These are phyloP conservation scores for Drosophila mimica DNA, from an alignment of 2,888 invertebrate species.

Conservation along the genomic window DNA sequence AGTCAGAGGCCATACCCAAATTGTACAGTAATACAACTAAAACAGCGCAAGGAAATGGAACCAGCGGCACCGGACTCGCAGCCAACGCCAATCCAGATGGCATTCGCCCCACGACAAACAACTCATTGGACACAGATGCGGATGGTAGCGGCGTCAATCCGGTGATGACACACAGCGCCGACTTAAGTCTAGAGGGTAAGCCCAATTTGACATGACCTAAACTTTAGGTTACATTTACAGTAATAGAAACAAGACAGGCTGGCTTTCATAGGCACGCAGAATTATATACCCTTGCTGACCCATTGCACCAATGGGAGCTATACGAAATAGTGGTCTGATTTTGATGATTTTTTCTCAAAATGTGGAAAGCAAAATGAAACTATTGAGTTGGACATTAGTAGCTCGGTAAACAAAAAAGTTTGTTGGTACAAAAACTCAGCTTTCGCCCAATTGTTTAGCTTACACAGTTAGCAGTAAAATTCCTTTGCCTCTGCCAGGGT, in stretches of 20 bases:
- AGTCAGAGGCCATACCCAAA: constrained; percentile 87
- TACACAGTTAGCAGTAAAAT: background rate
- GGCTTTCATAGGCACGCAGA: background rate
- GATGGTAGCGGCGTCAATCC: constrained; percentile 81
- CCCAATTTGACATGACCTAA: constrained; percentile 12
- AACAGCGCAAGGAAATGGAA: constrained; percentile 58
- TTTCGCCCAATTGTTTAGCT: background rate
- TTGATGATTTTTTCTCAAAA: background rate
- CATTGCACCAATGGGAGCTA: background rate
- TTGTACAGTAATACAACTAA: constrained; percentile 83
- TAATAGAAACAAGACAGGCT: constrained; percentile 10
- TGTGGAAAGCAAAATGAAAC: background rate
- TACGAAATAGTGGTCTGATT: background rate
- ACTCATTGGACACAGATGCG: constrained; percentile 69
- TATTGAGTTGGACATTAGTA: background rate
- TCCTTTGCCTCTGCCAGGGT: background rate
- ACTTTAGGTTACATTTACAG: constrained; percentile 15
- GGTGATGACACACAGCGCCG: constrained; percentile 83
- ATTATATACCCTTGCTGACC: background rate
- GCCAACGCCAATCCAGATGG: constrained; percentile 50
- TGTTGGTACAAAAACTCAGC: background rate
- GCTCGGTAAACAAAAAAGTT: background rate
- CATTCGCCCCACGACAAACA: constrained; percentile 63
- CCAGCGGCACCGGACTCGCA: constrained; percentile 36
- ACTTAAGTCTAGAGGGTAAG: constrained; percentile 84